phyloP scores from a whole-genome alignment of 2,888 invertebrate species.

The Cenopis cana region DNA sequence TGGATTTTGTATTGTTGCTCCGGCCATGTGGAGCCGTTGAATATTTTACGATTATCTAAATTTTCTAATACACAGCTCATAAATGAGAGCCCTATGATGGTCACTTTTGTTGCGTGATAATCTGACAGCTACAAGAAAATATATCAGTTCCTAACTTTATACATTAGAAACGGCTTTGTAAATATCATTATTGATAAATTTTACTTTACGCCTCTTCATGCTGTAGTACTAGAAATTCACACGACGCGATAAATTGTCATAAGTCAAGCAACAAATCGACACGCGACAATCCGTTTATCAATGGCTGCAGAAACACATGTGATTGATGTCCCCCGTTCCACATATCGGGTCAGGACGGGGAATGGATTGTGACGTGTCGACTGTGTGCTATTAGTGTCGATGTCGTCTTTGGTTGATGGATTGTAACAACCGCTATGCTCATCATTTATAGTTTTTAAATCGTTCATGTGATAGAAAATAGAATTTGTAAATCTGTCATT shows the following conservation, averaged over 20 bases:
- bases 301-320: not conserved
- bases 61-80: not conserved
- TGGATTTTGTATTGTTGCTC: conserved; percentile 2
- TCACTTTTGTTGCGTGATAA: not conserved
- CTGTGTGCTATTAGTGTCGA: conserved; percentile 19
- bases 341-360: conserved; percentile 21
- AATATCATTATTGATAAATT: too few species aligned
- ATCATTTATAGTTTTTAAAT: not conserved
- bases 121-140: not conserved
- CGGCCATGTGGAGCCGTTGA: conserved; percentile 8
- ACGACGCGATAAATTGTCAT: too few species aligned
- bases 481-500: not conserved
- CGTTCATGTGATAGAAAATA: not conserved
- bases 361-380: conserved; percentile 24
- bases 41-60: not conserved
- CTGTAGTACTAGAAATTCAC: too few species aligned
- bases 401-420: conserved; percentile 7
- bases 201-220: too few species aligned
- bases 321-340: conserved; percentile 25
- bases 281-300: conserved; percentile 1
- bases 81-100: not conserved
- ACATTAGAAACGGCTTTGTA: not conserved
- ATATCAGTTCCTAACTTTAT: not conserved
- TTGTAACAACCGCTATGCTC: conserved; percentile 25
- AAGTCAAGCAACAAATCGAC: not conserved